Conservation (phyloP, 1,140 invertebrate species). For the Drosophila hydei region DNA sequence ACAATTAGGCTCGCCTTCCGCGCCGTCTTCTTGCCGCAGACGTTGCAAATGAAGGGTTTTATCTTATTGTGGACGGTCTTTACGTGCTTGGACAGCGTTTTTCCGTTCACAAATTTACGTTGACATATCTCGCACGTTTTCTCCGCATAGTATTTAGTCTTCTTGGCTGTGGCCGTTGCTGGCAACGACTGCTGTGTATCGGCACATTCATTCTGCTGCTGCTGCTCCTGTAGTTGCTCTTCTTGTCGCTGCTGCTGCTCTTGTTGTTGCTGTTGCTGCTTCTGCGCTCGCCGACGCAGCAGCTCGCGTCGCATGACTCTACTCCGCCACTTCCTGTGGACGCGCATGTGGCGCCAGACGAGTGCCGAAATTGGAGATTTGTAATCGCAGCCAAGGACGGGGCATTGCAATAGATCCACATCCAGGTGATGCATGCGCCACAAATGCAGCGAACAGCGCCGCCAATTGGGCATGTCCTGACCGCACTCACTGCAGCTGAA, state of each 20-base stretch:
- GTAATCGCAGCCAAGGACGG: conserved; percentile 86
- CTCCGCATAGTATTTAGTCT: conserved; percentile 86
- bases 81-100: conserved; percentile 90
- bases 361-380: conserved; percentile 85
- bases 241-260: conserved; percentile 5
- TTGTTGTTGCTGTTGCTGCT: conserved; percentile 34
- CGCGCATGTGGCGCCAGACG: conserved; percentile 79
- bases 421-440: conserved; percentile 88
- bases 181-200: neutral
- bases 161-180: conserved; percentile 28
- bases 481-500: conserved; percentile 85
- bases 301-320: conserved; percentile 59
- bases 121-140: conserved; percentile 89
- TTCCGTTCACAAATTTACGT: conserved; percentile 89
- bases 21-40: conserved; percentile 90
- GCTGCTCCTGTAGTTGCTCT: too few relatives aligned
- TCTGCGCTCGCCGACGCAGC: conserved; percentile 53
- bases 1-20: conserved; percentile 88
- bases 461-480: conserved; percentile 86
- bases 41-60: conserved; percentile 90
- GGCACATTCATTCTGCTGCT: too few relatives aligned
- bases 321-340: conserved; percentile 70
- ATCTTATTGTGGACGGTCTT: conserved; percentile 91
- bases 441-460: conserved; percentile 87
- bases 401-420: conserved; percentile 87